Conservation (phyloP, 2,888 invertebrate genomes). For the Brenthis daphne region DNA sequence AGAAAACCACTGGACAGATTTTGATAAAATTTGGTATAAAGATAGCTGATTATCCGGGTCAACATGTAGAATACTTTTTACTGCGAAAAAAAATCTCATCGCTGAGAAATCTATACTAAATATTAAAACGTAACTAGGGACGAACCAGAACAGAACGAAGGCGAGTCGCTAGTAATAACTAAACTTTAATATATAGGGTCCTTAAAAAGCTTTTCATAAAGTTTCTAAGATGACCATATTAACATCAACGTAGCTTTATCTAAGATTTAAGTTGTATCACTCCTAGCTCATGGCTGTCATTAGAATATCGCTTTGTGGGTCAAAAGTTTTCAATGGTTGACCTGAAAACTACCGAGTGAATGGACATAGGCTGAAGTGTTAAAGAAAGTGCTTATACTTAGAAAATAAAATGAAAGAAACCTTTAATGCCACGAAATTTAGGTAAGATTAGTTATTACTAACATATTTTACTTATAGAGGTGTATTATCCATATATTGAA, state of each 20-base stretch:
- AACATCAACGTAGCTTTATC: neutral
- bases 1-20: no score
- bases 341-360: constrained; percentile 39
- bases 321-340: constrained; percentile 42
- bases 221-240: neutral
- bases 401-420: constrained; percentile 1
- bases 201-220: constrained; percentile 1
- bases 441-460: neutral
- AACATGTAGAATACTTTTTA: no score
- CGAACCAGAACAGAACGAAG: no score
- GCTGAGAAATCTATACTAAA: no score
- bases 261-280: constrained; percentile 17
- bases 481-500: no score
- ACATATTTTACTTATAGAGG: neutral
- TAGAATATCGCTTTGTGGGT: constrained; percentile 42
- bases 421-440: neutral
- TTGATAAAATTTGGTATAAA: no score
- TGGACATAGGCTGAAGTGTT: constrained; percentile 33
- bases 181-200: neutral
- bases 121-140: no score
- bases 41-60: no score
- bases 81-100: no score
- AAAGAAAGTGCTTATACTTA: constrained; percentile 26
- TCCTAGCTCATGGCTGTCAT: constrained; percentile 29
- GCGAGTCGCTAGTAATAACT: no score